Conservation (phyloP, 2,797 vertebrate genomes). For the Emys orbicularis region DNA sequence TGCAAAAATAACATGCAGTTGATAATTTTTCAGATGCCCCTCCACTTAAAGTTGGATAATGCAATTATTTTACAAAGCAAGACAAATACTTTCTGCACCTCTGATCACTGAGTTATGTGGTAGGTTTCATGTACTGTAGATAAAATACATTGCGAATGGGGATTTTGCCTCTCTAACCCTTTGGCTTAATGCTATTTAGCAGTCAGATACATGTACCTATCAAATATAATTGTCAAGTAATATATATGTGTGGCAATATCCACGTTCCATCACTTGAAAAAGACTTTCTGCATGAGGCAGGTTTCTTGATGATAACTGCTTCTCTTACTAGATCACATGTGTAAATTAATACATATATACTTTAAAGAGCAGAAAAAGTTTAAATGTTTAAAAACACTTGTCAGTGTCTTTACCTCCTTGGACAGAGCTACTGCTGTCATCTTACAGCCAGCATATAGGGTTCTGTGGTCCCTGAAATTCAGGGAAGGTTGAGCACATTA, state of each 20-base stretch:
- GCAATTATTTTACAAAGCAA: neutral
- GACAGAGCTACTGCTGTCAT: neutral
- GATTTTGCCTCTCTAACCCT: neutral
- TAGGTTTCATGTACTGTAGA: neutral
- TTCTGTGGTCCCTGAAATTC: neutral
- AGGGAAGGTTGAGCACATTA: constrained; percentile 44
- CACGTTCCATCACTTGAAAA: neutral
- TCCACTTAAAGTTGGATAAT: neutral
- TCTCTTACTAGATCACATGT: too few relatives aligned
- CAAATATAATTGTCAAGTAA: neutral
- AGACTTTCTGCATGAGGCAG: neutral
- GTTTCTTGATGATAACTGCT: too few relatives aligned
- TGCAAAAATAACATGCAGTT: neutral
- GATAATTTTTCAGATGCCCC: neutral
- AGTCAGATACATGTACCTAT: neutral
- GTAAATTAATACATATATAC: neutral
- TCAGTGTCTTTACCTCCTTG: neutral
- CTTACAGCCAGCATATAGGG: neutral
- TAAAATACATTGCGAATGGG: too few relatives aligned
- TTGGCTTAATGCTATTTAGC: neutral
- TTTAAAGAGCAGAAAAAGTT: neutral
- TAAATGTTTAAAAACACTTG: neutral
- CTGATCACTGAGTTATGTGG: neutral
- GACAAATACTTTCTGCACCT: neutral
- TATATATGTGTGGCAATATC: neutral